phyloP scores from a whole-genome alignment of 2,888 invertebrate species.

The Hypercompe scribonia region DNA sequence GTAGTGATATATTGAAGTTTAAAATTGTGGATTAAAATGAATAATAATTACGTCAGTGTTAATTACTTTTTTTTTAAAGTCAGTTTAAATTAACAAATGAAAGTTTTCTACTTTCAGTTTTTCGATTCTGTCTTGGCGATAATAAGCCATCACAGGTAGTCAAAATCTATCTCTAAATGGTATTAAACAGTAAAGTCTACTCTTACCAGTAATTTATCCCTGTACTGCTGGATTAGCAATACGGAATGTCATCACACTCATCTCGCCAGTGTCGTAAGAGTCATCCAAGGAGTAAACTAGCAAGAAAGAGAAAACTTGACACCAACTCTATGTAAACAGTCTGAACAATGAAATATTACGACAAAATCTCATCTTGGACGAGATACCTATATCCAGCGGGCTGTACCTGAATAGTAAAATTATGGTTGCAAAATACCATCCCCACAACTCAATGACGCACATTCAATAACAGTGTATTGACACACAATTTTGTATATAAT shows the following conservation, averaged over 20 bases:
- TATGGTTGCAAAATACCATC: conserved; percentile 19
- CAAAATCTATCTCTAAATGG: not conserved
- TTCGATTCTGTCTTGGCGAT: not conserved
- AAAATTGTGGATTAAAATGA: not conserved
- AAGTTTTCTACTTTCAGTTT: not conserved
- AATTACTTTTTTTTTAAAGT: not conserved
- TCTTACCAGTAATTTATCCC: no score
- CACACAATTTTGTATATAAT: conserved; percentile 1
- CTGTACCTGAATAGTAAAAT: not conserved
- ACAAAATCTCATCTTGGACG: no score
- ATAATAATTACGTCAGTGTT: not conserved
- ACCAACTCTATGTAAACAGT: no score
- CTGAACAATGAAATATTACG: no score
- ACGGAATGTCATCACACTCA: no score
- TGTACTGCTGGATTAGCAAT: no score
- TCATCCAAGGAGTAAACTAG: no score
- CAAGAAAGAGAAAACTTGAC: not conserved
- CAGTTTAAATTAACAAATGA: not conserved
- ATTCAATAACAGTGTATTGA: not conserved
- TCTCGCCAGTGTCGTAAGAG: no score
- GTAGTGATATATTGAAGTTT: no score
- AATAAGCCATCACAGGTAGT: not conserved
- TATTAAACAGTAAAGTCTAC: no score
- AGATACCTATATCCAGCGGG: no score
- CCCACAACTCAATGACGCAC: not conserved